phyloP scores from a whole-genome alignment of 2,888 invertebrate species.

The Nebria salina region DNA sequence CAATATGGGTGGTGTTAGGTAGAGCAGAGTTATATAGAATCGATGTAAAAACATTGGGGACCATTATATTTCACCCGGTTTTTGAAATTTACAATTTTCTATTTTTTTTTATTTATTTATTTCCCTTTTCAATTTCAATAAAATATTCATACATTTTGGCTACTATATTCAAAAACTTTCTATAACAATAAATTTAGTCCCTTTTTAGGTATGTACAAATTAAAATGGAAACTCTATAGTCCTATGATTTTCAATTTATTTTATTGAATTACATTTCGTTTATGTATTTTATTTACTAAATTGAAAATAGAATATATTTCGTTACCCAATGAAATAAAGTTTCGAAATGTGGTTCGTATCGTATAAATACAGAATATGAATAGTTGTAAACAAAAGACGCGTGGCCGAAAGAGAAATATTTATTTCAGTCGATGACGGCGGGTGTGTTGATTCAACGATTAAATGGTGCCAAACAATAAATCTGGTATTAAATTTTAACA shows the following conservation, averaged over 20 bases:
- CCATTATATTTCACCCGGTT: not conserved
- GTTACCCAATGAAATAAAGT: not conserved
- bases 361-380: not conserved
- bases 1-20: not conserved
- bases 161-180: not conserved
- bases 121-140: not conserved
- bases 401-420: not conserved
- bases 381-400: not conserved
- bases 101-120: not conserved
- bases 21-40: not conserved
- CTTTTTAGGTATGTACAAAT: not conserved
- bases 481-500: conserved; percentile 34
- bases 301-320: not conserved
- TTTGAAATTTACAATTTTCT: not conserved
- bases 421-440: conserved; percentile 1
- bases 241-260: not conserved
- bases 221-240: not conserved
- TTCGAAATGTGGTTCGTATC: not conserved
- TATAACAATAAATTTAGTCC: no score
- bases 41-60: not conserved
- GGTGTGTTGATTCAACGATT: not conserved
- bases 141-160: not conserved
- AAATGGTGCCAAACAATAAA: conserved; percentile 31
- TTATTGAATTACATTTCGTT: not conserved
- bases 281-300: not conserved